Evolutionary conservation across 2,113 vertebrate species (phyloP).

Genomic region (Cynocephalus volans): DNA sequence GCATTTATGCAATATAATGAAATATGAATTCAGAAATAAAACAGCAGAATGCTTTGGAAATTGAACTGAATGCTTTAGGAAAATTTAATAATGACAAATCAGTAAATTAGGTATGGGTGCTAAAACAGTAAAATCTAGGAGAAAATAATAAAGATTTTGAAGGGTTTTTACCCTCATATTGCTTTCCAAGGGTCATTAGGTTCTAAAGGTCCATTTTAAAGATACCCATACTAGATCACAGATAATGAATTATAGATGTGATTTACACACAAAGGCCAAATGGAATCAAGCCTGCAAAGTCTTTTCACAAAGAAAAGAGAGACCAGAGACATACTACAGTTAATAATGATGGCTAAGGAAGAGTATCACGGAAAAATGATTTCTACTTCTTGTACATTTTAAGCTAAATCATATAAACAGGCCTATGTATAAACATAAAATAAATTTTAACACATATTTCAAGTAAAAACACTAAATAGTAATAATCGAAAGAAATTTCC

Average conservation of each 20-base stretch:
- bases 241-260: background rate
- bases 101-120: background rate
- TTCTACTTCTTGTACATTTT: background rate
- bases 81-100: background rate
- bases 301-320: conserved; percentile 26
- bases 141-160: background rate
- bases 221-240: background rate
- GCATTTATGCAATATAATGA: conserved; percentile 24
- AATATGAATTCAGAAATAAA: conserved; percentile 6
- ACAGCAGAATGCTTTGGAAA: background rate
- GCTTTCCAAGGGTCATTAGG: too few species aligned
- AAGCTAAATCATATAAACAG: background rate
- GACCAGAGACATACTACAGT: background rate
- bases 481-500: background rate
- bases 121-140: background rate
- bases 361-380: background rate
- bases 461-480: background rate
- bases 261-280: background rate
- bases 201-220: background rate
- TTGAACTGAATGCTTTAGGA: background rate
- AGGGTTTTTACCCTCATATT: too few species aligned
- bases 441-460: background rate
- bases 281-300: background rate
- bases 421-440: background rate
- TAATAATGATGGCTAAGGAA: background rate